phyloP scores from a whole-genome alignment of 2,797 vertebrate species.

The Parambassis ranga region DNA sequence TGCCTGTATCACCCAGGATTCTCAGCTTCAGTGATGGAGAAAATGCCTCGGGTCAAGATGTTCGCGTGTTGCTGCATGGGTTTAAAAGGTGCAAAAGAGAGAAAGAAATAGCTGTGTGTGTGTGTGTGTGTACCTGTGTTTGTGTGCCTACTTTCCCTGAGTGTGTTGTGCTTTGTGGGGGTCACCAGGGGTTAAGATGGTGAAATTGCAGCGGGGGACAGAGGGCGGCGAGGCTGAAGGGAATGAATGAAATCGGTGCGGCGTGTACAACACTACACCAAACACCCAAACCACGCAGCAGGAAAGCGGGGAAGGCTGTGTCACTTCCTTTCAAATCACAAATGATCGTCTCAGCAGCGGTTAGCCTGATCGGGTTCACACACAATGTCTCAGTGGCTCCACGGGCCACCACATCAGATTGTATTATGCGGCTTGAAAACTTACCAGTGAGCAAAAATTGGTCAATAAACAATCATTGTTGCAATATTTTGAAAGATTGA shows the following conservation, averaged over 20 bases:
- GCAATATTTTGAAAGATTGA: too few species aligned
- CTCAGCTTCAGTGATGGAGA: conserved; percentile 8
- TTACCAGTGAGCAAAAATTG: neutral
- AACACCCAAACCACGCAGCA: conserved; percentile 10
- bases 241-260: conserved; percentile 47
- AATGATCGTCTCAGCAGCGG: conserved; percentile 3
- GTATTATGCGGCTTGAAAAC: too few species aligned
- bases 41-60: conserved; percentile 30
- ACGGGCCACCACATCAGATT: too few species aligned
- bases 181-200: conserved; percentile 49
- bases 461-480: neutral
- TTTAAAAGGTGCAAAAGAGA: neutral
- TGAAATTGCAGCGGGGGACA: conserved; percentile 48
- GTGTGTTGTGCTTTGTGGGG: conserved; percentile 4
- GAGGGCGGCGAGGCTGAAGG: conserved; percentile 33
- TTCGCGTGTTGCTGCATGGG: neutral
- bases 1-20: conserved; percentile 13
- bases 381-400: neutral
- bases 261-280: neutral
- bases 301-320: conserved; percentile 1
- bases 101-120: neutral
- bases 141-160: neutral
- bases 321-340: conserved; percentile 11
- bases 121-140: neutral
- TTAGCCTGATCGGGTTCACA: neutral